phyloP scores from a whole-genome alignment of 2,113 vertebrate genomes.

The Halcyon malimbica region DNA sequence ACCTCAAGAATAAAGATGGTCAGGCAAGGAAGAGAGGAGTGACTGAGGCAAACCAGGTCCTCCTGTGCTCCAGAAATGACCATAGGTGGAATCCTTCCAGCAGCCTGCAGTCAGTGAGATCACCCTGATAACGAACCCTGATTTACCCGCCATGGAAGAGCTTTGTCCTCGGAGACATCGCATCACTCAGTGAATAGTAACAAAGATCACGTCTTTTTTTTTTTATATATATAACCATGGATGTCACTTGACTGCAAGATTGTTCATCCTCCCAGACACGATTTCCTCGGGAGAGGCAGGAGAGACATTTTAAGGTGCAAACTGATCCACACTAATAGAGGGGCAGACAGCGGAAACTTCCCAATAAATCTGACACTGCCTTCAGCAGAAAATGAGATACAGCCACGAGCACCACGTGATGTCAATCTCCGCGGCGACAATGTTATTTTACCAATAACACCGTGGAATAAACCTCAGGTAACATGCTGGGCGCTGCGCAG shows the following conservation, averaged over 20 bases:
- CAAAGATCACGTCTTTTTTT: background rate
- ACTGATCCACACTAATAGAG: accelerated
- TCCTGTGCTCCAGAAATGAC: background rate
- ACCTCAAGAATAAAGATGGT: background rate
- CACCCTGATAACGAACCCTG: slow-evolving; percentile 29
- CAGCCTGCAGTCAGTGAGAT: background rate
- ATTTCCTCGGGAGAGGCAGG: background rate
- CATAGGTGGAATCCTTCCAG: background rate
- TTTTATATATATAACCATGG: accelerated
- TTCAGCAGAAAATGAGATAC: background rate
- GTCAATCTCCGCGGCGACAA: accelerated
- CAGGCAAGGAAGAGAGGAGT: background rate
- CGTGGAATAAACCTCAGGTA: background rate
- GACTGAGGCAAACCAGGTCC: background rate
- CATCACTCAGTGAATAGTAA: background rate
- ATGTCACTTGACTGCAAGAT: accelerated
- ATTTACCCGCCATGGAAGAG: background rate
- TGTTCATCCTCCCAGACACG: background rate
- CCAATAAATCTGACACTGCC: background rate
- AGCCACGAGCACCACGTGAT: accelerated
- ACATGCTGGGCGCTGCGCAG: accelerated
- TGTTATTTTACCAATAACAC: accelerated
- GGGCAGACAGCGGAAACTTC: background rate
- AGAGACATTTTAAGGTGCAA: background rate
- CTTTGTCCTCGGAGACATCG: background rate